Conservation (phyloP, 2,797 vertebrate genomes). For the Sternotherus odoratus region DNA sequence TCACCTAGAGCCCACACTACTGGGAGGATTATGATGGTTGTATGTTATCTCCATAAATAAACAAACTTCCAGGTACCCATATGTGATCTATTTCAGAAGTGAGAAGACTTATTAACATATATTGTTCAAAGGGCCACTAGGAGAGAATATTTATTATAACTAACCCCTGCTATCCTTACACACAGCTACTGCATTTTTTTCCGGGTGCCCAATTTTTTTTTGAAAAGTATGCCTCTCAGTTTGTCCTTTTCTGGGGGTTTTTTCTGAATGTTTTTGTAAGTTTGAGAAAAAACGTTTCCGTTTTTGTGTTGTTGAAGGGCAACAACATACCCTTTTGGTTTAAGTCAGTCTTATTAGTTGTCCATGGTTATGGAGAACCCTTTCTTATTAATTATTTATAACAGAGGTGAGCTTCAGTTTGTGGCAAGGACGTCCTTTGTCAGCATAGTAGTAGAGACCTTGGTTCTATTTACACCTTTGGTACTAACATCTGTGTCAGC, state of each 20-base stretch:
- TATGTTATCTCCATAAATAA: neutral
- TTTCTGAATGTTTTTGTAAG: neutral
- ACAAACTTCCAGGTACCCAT: neutral
- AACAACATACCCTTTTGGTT: neutral
- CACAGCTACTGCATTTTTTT: neutral
- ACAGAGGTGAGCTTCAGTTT: too few relatives aligned
- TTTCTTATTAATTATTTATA: neutral
- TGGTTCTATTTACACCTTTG: neutral
- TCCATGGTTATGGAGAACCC: neutral
- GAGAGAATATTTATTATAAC: neutral
- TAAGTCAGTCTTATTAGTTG: neutral
- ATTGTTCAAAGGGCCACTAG: neutral
- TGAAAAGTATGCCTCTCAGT: neutral
- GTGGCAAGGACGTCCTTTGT: neutral
- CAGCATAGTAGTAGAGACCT: neutral
- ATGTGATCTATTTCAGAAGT: neutral
- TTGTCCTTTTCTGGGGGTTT: neutral
- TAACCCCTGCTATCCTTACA: neutral
- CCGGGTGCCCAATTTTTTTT: neutral
- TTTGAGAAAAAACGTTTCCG: neutral
- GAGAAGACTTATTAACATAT: neutral
- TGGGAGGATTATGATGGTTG: neutral
- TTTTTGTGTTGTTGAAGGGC: neutral
- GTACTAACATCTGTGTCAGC: neutral
- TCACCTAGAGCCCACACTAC: neutral